A percentile compares a stretch with the other conserved stretches of the same genome.
These are phyloP conservation scores for Drosophila trichaetosa DNA, from an alignment of 2,888 invertebrate species.

Conservation along the genomic window DNA sequence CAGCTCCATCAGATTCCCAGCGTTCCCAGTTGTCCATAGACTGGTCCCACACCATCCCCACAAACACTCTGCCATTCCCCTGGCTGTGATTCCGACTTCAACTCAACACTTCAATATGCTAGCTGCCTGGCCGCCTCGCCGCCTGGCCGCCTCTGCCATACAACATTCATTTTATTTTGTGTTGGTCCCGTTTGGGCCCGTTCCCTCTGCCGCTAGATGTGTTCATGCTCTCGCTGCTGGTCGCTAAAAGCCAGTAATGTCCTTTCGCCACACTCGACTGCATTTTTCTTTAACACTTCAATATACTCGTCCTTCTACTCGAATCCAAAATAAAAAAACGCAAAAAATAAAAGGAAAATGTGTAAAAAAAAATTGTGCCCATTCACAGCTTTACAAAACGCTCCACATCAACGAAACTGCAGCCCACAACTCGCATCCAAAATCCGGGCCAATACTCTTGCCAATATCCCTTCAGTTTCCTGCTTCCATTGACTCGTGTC, in stretches of 20 bases:
- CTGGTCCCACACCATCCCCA: neutral
- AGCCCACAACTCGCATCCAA: slow-evolving; percentile 54
- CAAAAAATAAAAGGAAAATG: slow-evolving; percentile 25
- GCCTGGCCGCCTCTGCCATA: slow-evolving; percentile 49
- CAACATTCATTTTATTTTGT: slow-evolving; percentile 78
- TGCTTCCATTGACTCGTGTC: slow-evolving; percentile 66
- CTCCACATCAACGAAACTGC: slow-evolving; percentile 60
- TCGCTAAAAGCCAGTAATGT: slow-evolving; percentile 81
- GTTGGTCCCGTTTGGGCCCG: slow-evolving; percentile 28
- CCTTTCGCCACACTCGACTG: slow-evolving; percentile 80
- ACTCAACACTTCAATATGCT: slow-evolving; percentile 80
- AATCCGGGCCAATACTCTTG: slow-evolving; percentile 59
- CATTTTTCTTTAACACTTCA: slow-evolving; percentile 81
- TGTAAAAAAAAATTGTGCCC: slow-evolving; percentile 51
- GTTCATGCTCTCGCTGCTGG: slow-evolving; percentile 60
- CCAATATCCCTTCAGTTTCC: slow-evolving; percentile 59
- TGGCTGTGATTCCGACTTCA: slow-evolving; percentile 65
- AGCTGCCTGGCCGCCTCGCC: slow-evolving; percentile 48
- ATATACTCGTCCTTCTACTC: slow-evolving; percentile 67
- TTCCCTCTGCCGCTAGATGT: slow-evolving; percentile 39
- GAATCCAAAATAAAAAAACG: slow-evolving; percentile 22
- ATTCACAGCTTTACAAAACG: slow-evolving; percentile 61
- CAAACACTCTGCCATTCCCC: slow-evolving; percentile 16
- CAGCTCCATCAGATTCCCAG: slow-evolving; percentile 24
- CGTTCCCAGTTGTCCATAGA: slow-evolving; percentile 14